Evolutionary conservation across 2,888 invertebrate genomes (phyloP).

Genomic region (Phortica magna): DNA sequence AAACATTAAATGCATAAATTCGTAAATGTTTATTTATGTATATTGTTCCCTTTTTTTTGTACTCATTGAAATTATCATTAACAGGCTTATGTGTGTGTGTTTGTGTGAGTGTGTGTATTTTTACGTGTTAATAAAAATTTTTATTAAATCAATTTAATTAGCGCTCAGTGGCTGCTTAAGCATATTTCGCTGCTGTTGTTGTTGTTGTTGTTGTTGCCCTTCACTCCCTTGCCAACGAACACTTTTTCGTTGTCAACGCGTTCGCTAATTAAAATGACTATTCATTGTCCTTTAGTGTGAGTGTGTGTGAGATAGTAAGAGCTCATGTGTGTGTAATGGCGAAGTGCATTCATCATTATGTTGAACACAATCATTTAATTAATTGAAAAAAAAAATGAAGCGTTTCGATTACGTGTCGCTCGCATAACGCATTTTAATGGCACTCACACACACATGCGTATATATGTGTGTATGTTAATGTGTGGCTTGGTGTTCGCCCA

Average conservation of each 20-base stretch:
- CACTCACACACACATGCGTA: background rate
- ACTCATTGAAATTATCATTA: background rate
- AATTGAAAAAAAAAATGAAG: slow-evolving; percentile 61
- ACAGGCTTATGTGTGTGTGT: background rate
- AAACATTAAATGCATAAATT: slow-evolving; percentile 44
- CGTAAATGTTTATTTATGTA: background rate
- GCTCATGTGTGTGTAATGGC: background rate
- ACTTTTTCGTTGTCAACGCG: background rate
- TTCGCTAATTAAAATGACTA: slow-evolving; percentile 57
- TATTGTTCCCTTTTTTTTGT: background rate
- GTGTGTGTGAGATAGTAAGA: background rate
- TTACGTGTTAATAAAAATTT: background rate
- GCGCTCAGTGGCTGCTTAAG: slow-evolving; percentile 16
- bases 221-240: too few relatives aligned
- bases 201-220: background rate
- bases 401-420: slow-evolving; percentile 54
- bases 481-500: background rate
- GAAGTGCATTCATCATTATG: slow-evolving; percentile 16
- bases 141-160: slow-evolving; percentile 25
- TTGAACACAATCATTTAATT: slow-evolving; percentile 60
- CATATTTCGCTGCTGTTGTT: background rate
- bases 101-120: background rate
- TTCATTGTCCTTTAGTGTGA: slow-evolving; percentile 32
- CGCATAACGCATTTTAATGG: background rate
- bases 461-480: background rate